Base-by-base conservation (phyloP, 2,113 vertebrate genomes). In the Globicephala melas region DNA sequence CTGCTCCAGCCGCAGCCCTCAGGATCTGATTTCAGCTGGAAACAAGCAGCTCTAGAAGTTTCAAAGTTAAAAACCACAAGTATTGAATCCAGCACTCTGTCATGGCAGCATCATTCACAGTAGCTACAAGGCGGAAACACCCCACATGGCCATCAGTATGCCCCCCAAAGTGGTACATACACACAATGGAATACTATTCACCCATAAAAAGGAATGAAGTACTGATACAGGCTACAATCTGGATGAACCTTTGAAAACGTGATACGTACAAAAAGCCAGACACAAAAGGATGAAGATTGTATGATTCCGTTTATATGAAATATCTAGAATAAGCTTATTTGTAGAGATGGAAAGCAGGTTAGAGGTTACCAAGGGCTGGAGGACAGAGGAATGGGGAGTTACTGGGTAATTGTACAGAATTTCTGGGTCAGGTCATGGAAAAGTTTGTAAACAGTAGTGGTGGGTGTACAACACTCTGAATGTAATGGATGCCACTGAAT, bases 161-260 rank as follows among this genome's bases (percentile, higher is more conserved):
- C 23, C 50, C 50, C 23, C 33, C 31, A 47, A 47, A 0, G 0
- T 8, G 26, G n/a, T 26, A 3, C 23, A 1, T 5, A n/a, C 4
- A 41, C 50, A 28, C 4, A 5, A 0, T 28, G 47, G 55, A 88
- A 23, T 87, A 91, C 15, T 93, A 67, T 62, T 67, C n/a, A 31
- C 67, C 62, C 13, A 7, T 44, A 28, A 55, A 90, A 38, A 94
- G 13, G 68, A 65, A 33, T 8, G 68, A 50, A 12, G 5, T 23
- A 18, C 4, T 14, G 53, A 71, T 28, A 0, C 28, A 0, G 26
- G n/a, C 41, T 71, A 2, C 26, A 36, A 17, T 8, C 23, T 15
- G 12, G 10, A 6, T 50, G 31, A 33, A 53, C 14, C 44, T 63
- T 1, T 79, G 55, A 63, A 93, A 91, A 36, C 41, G 11, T 5